Conservation (phyloP, 2,888 invertebrate species). For the Sisyra nigra region DNA sequence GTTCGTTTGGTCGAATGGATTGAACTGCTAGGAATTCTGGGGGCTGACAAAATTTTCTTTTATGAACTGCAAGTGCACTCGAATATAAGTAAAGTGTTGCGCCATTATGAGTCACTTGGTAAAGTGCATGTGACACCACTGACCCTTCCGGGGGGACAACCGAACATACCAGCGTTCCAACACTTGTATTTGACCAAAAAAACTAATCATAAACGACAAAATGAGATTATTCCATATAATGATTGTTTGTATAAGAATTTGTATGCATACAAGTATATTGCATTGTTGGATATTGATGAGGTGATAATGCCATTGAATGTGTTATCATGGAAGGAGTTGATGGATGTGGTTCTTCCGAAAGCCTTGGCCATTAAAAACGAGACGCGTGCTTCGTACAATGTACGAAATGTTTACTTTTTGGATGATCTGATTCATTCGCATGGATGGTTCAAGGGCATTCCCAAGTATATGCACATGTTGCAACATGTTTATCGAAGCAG, state of each 20-base stretch:
- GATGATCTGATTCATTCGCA: slow-evolving; percentile 73
- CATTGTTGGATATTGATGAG: slow-evolving; percentile 87
- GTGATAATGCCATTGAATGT: slow-evolving; percentile 78
- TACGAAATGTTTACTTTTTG: slow-evolving; percentile 83
- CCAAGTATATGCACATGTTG: slow-evolving; percentile 83
- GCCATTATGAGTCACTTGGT: slow-evolving; percentile 41
- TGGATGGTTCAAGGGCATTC: slow-evolving; percentile 63
- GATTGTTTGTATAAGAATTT: slow-evolving; percentile 89
- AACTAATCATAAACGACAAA: slow-evolving; percentile 84
- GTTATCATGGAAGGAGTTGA: slow-evolving; percentile 56
- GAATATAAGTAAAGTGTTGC: slow-evolving; percentile 71
- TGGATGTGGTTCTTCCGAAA: slow-evolving; percentile 53
- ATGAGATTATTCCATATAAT: slow-evolving; percentile 91
- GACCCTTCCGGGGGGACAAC: slow-evolving; percentile 77
- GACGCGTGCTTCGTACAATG: slow-evolving; percentile 67
- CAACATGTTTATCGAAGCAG: slow-evolving; percentile 81
- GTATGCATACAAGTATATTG: slow-evolving; percentile 77
- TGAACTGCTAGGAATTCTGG: slow-evolving; percentile 68
- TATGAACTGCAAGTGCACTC: slow-evolving; percentile 86
- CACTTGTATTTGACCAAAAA: slow-evolving; percentile 82
- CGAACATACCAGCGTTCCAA: slow-evolving; percentile 76
- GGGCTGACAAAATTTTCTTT: slow-evolving; percentile 83
- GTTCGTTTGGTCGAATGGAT: slow-evolving; percentile 89
- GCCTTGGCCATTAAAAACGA: slow-evolving; percentile 45
- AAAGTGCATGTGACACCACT: slow-evolving; percentile 62